A percentile compares a stretch with the other conserved stretches of the same genome.
Conservation (phyloP, 2,113 vertebrate species). For the Protomyctophum bolini region DNA sequence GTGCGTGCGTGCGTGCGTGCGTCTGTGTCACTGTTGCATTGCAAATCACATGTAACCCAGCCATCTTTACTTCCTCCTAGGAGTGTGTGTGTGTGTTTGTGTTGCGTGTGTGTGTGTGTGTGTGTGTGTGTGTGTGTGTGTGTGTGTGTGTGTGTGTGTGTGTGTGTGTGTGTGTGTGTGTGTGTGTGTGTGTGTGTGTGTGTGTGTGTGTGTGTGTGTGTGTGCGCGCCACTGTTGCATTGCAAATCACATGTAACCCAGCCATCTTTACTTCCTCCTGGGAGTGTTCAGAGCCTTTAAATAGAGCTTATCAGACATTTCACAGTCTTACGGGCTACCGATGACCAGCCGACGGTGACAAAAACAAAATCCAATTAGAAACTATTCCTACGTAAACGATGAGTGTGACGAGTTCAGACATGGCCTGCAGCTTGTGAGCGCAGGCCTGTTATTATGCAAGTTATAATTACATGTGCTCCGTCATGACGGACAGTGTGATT, state of each 20-base stretch:
- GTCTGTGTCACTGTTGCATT: background rate
- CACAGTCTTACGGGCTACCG: background rate
- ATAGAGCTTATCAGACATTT: background rate
- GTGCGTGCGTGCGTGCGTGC: background rate
- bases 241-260: background rate
- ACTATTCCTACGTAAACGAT: no score
- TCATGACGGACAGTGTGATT: no score
- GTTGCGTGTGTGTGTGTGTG: background rate
- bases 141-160: background rate
- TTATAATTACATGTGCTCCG: no score
- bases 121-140: background rate
- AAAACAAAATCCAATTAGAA: no score
- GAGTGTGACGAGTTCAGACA: no score
- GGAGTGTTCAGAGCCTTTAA: background rate
- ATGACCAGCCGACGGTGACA: no score
- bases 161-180: background rate
- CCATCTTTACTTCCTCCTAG: background rate
- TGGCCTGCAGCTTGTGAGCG: no score
- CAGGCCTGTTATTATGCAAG: no score
- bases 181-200: background rate
- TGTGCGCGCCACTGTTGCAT: background rate
- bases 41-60: background rate
- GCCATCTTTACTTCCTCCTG: background rate
- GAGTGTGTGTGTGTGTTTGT: background rate
- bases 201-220: background rate